These are phyloP conservation scores for Callosobruchus maculatus DNA, from an alignment of 2,888 invertebrate genomes.

Conservation along the genomic window DNA sequence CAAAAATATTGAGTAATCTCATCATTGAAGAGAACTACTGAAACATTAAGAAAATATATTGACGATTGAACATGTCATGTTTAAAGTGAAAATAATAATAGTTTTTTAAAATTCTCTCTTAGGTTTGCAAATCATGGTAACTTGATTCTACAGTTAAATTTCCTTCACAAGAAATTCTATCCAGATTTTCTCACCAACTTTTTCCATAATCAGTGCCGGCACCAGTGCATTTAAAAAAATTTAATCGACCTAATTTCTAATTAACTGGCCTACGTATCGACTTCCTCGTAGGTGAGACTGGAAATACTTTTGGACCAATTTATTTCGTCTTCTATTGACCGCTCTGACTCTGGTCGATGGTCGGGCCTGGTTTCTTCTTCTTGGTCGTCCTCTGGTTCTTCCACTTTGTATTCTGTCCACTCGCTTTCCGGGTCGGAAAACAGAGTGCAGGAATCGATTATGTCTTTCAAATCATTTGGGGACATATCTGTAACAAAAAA, in stretches of 20 bases:
- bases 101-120: too few species aligned
- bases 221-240: neutral
- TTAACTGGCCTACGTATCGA: constrained; percentile 3
- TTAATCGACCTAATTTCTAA: neutral
- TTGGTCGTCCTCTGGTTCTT: constrained; percentile 40
- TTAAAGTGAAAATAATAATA: too few species aligned
- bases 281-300: constrained; percentile 6
- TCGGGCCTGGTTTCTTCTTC: constrained; percentile 3
- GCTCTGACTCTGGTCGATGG: constrained; percentile 21
- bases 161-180: neutral
- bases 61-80: too few species aligned
- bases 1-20: too few species aligned
- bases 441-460: constrained; percentile 54
- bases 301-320: constrained; percentile 6
- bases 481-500: constrained; percentile 43
- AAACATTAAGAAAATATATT: too few species aligned
- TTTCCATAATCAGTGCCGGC: neutral
- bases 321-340: neutral
- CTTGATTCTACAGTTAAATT: neutral
- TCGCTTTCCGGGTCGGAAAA: constrained; percentile 73
- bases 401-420: constrained; percentile 52
- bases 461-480: constrained; percentile 54
- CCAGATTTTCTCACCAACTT: neutral
- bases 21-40: too few species aligned
- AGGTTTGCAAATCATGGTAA: too few species aligned